Conservation (phyloP, 2,888 invertebrate species). For the Chrysotoxum bicinctum region DNA sequence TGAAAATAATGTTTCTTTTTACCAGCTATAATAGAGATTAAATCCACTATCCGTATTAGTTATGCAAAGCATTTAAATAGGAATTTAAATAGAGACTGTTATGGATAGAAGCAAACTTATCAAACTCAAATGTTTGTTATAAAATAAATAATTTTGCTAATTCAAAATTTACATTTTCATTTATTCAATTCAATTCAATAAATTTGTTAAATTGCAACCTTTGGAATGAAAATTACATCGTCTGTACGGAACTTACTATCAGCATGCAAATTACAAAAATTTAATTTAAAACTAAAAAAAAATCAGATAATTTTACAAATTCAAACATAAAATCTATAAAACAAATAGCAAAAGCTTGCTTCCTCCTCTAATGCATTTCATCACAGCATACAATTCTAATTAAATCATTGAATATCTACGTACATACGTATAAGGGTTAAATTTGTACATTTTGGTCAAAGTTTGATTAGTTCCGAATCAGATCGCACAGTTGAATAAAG, state of each 20-base stretch:
- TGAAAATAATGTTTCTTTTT: too few relatives aligned
- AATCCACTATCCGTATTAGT: too few relatives aligned
- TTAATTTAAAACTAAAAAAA: background rate
- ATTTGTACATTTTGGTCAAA: conserved; percentile 20
- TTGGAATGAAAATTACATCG: background rate
- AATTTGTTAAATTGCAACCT: background rate
- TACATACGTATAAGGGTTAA: background rate
- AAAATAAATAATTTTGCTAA: background rate
- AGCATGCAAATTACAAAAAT: background rate
- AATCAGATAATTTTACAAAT: background rate
- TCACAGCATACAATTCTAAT: conserved; percentile 1
- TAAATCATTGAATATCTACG: conserved; percentile 2
- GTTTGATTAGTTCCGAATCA: conserved; percentile 36
- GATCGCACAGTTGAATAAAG: background rate
- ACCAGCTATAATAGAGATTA: too few relatives aligned
- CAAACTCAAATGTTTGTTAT: background rate
- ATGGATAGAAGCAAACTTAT: background rate
- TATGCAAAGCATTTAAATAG: too few relatives aligned
- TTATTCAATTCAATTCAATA: background rate
- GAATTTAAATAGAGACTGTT: too few relatives aligned
- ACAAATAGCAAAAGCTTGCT: background rate
- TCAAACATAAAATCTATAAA: background rate
- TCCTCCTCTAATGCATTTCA: background rate
- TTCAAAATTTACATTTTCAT: background rate
- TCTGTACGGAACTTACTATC: background rate